These are phyloP conservation scores for Plagodis pulveraria DNA, from an alignment of 2,888 invertebrate genomes.

Conservation along the genomic window DNA sequence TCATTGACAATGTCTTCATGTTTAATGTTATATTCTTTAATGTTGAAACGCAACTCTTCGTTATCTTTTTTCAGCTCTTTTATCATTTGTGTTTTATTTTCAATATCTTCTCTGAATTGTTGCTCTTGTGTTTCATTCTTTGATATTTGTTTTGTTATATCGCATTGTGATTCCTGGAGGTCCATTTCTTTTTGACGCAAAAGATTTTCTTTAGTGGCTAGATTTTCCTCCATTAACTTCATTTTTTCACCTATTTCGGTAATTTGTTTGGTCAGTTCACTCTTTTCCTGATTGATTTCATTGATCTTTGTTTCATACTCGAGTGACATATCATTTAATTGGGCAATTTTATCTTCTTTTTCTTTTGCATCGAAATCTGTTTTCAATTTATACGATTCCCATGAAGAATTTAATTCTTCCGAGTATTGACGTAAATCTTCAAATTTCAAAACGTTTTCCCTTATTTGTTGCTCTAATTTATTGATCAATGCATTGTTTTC, in stretches of 20 bases:
- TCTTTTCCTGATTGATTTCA: conserved; percentile 19
- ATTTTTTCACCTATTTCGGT: conserved; percentile 31
- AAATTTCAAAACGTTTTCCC: conserved; percentile 40
- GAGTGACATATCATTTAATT: conserved; percentile 32
- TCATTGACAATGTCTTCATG: conserved; percentile 55
- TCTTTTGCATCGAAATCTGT: conserved; percentile 41
- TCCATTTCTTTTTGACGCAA: too few relatives aligned
- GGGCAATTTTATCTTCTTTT: conserved; percentile 44
- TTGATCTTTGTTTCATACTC: conserved; percentile 17
- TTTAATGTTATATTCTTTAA: conserved; percentile 57
- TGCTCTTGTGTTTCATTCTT: conserved; percentile 28
- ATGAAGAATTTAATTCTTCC: conserved; percentile 47
- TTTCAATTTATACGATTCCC: conserved; percentile 51
- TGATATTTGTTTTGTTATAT: too few relatives aligned
- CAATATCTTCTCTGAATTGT: conserved; percentile 45
- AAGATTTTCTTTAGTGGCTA: conserved; percentile 25
- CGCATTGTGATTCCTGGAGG: too few relatives aligned
- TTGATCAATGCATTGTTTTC: conserved; percentile 57
- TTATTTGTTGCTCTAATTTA: conserved; percentile 50
- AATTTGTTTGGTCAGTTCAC: conserved; percentile 24
- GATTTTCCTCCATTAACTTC: conserved; percentile 26
- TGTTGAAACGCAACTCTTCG: conserved; percentile 53
- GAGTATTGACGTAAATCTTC: conserved; percentile 48
- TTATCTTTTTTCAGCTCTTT: conserved; percentile 54
- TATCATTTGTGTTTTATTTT: conserved; percentile 44